Base-by-base conservation (phyloP, 2,888 invertebrate genomes). In the Entomobrya multifasciata region DNA sequence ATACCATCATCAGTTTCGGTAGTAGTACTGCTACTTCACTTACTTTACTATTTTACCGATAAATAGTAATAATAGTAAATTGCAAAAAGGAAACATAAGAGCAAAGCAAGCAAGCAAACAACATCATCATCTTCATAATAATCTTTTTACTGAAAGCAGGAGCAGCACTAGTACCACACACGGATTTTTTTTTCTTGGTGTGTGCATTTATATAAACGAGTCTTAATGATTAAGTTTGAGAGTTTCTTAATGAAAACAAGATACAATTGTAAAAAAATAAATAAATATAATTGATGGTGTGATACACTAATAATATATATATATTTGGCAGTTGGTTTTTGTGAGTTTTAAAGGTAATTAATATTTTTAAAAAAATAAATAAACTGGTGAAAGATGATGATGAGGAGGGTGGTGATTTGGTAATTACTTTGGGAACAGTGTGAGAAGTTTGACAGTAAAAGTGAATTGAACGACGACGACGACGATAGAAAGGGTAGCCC, bases 401-500 rank as follows among this genome's bases (percentile, higher is more conserved):
- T 22, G 36, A 65, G 65, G 11, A 41, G 41, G 41, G 11, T 65
- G 65, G 1, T 11, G 60, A 27, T 49, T 6, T 65, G 65, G 20
- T 17, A 65, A 65, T 25, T 15, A 25, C 55, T 20, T 30, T n/a
- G n/a, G n/a, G 62, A 30, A n/a, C 13, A 49, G 49, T 10, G 49
- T 27, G 49, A 1, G 49, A n/a, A 49, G 49, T 52, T 72, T 72
- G 72, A 72, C 25, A 72, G 47, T 47, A 72, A 72, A 72, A 27
- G 72, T 72, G 72, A 25, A 17, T 49, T 52, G 49, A 36, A 36
- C 36, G 44, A 10, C 11, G 65, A 62, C 62, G 62, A 30, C n/a
- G 17, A 36, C 65, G 65, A 65, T 22, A 47, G 72, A 52, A 22
- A 36, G 36, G 30, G 76, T 55, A 30, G 76, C 76, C 76, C 88